phyloP scores from a whole-genome alignment of 2,888 invertebrate species.

The Eupsilia transversa region DNA sequence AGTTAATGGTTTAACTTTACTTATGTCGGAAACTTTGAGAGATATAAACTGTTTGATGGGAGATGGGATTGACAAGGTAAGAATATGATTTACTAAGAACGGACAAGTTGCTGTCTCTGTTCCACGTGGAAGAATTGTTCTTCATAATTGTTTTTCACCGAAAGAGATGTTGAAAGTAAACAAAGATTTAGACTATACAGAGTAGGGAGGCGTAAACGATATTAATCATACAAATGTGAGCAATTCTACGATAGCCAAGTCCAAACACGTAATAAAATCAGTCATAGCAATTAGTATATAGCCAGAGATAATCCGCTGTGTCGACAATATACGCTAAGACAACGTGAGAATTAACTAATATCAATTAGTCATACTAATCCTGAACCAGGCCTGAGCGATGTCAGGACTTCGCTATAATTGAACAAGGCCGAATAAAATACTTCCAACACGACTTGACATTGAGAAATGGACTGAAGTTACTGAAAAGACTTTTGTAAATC shows the following conservation, averaged over 20 bases:
- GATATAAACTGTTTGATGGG: constrained; percentile 29
- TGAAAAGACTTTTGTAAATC: constrained; percentile 44
- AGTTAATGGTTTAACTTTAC: constrained; percentile 64
- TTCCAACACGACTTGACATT: constrained; percentile 42
- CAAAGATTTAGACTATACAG: neutral
- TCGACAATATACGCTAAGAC: constrained; percentile 17
- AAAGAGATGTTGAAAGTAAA: neutral
- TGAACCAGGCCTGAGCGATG: constrained; percentile 20
- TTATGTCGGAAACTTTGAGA: constrained; percentile 50
- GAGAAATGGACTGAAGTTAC: constrained; percentile 52
- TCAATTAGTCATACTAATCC: constrained; percentile 48
- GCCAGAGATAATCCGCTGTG: constrained; percentile 27
- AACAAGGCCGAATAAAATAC: constrained; percentile 43
- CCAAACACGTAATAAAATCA: constrained; percentile 39
- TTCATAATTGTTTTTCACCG: neutral
- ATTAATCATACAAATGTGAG: constrained; percentile 2
- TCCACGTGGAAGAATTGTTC: neutral
- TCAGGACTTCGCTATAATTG: constrained; percentile 27
- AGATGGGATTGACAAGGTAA: constrained; percentile 25
- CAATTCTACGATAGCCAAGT: neutral
- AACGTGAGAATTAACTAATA: constrained; percentile 41
- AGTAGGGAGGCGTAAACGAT: neutral
- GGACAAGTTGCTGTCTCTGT: neutral
- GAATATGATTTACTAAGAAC: constrained; percentile 21
- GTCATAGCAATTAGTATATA: constrained; percentile 29